Conservation (phyloP, 2,888 invertebrate genomes). For the Thalpophila matura region DNA sequence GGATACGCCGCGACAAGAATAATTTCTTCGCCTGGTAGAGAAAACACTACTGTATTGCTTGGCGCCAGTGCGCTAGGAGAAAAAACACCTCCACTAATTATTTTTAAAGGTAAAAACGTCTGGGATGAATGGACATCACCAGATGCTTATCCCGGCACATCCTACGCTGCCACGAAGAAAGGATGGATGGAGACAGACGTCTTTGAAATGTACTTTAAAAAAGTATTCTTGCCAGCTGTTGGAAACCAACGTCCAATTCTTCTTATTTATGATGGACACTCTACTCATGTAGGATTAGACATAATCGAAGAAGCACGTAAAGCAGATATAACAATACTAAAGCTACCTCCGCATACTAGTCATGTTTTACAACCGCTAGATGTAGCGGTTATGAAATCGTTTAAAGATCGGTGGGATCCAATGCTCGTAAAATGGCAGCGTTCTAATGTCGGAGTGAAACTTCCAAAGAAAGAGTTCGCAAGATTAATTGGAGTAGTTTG, state of each 20-base stretch:
- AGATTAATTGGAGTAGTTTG: slow-evolving; percentile 1
- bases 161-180: slow-evolving; percentile 10
- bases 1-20: slow-evolving; percentile 22
- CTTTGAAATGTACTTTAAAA: background rate
- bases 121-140: slow-evolving; percentile 17
- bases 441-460: background rate
- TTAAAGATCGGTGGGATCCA: slow-evolving; percentile 36
- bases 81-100: slow-evolving; percentile 33
- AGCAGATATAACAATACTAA: slow-evolving; percentile 31
- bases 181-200: slow-evolving; percentile 6
- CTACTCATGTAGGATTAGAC: slow-evolving; percentile 7
- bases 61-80: slow-evolving; percentile 37
- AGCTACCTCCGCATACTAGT: slow-evolving; percentile 44
- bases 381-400: slow-evolving; percentile 36
- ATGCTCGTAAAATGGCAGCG: slow-evolving; percentile 13
- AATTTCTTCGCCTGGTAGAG: slow-evolving; percentile 34
- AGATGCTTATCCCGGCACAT: slow-evolving; percentile 12
- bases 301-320: slow-evolving; percentile 12
- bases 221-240: slow-evolving; percentile 12
- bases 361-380: slow-evolving; percentile 41
- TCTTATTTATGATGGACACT: slow-evolving; percentile 2
- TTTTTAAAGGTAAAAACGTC: slow-evolving; percentile 25
- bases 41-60: slow-evolving; percentile 46
- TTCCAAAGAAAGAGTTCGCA: slow-evolving; percentile 5
- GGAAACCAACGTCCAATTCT: slow-evolving; percentile 6